Conservation (phyloP, 1,140 invertebrate genomes). For the Plectus sambesii region DNA sequence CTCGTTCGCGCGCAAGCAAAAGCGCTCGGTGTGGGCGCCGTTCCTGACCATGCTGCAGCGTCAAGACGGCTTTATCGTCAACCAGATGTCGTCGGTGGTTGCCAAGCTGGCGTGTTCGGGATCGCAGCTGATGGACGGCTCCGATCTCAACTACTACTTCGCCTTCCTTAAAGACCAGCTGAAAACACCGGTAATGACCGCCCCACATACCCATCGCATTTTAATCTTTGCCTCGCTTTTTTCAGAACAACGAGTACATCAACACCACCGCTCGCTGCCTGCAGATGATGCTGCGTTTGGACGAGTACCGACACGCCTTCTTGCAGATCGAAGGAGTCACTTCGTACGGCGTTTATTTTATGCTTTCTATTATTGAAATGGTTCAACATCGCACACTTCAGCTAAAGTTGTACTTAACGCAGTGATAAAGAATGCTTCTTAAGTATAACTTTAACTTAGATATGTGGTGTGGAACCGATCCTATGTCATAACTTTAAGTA, state of each 20-base stretch:
- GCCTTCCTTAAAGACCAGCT: constrained; percentile 96
- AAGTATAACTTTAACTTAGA: too few relatives aligned
- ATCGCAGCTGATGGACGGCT: constrained; percentile 78
- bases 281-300: constrained; percentile 97
- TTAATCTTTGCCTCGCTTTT: constrained; percentile 17
- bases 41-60: constrained; percentile 89
- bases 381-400: too few relatives aligned
- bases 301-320: constrained; percentile 89
- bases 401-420: too few relatives aligned
- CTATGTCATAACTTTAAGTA: too few relatives aligned
- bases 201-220: background rate
- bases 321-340: constrained; percentile 88
- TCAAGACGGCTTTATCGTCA: constrained; percentile 90
- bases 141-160: constrained; percentile 88
- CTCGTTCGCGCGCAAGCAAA: too few relatives aligned
- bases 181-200: constrained; percentile 58
- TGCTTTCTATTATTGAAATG: too few relatives aligned
- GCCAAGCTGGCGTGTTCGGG: constrained; percentile 96
- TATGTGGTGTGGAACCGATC: too few relatives aligned
- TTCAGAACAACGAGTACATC: constrained; percentile 92
- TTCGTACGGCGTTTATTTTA: too few relatives aligned
- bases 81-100: constrained; percentile 85
- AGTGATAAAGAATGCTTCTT: too few relatives aligned
- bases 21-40: constrained; percentile 82
- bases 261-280: constrained; percentile 93